Conservation (phyloP, 1,140 invertebrate genomes). For the Plodia interpunctella region DNA sequence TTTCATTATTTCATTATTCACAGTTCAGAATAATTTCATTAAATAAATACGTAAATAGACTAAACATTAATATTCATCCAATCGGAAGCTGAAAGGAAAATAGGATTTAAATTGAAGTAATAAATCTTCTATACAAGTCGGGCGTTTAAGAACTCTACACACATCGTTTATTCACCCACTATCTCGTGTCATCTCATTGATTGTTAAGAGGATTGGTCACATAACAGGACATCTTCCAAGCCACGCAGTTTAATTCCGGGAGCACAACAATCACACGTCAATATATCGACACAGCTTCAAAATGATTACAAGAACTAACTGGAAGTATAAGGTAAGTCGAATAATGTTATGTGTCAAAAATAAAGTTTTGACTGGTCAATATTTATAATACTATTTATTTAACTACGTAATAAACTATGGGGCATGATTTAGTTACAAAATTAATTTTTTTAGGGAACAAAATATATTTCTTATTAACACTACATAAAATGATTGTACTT, state of each 20-base stretch:
- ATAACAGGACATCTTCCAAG: conserved; percentile 34
- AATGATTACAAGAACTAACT: not conserved
- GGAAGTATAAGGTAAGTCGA: not conserved
- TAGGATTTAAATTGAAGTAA: too few species aligned
- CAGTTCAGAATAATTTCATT: too few species aligned
- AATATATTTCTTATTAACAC: too few species aligned
- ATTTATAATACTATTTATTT: too few species aligned
- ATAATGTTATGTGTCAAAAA: not conserved
- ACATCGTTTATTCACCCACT: not conserved
- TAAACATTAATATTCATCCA: too few species aligned
- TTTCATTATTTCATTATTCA: too few species aligned
- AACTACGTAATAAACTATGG: too few species aligned
- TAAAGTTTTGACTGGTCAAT: not conserved
- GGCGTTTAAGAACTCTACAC: not conserved
- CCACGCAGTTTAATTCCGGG: conserved; percentile 26
- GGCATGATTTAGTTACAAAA: too few species aligned
- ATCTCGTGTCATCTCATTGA: conserved; percentile 13
- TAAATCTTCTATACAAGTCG: not conserved
- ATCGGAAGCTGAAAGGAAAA: too few species aligned
- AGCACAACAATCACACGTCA: not conserved
- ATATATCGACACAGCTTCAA: not conserved
- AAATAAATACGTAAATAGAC: too few species aligned
- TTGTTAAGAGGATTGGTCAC: conserved; percentile 25
- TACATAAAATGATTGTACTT: too few species aligned
- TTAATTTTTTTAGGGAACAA: too few species aligned